Percentiles rank a stretch among this genome's conserved stretches.
phyloP scores from a whole-genome alignment of 2,888 invertebrate genomes.

The Heliconius hortense region DNA sequence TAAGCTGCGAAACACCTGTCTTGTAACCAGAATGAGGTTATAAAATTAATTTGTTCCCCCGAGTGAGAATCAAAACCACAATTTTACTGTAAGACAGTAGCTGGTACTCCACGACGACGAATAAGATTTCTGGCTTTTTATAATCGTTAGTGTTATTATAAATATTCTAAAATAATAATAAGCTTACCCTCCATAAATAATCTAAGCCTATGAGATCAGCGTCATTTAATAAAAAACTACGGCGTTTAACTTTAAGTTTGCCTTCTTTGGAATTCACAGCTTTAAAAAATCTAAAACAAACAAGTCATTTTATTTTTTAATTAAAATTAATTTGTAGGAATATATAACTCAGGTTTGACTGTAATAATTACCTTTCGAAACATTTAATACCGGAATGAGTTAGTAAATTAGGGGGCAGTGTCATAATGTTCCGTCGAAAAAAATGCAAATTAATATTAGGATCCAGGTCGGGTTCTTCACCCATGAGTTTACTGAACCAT shows the following conservation, averaged over 20 bases:
- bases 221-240: constrained; percentile 94
- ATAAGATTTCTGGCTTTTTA: background rate
- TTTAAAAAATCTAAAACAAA: constrained; percentile 88
- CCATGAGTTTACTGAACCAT: constrained; percentile 98
- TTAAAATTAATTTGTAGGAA: background rate
- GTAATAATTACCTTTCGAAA: constrained; percentile 82
- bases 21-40: background rate
- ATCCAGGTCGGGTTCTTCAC: constrained; percentile 97
- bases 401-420: constrained; percentile 93
- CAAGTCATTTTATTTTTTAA: background rate
- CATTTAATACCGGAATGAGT: constrained; percentile 98
- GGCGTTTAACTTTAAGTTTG: constrained; percentile 92
- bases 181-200: constrained; percentile 94
- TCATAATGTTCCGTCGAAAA: constrained; percentile 96
- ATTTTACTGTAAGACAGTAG: background rate
- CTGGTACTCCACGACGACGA: background rate
- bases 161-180: background rate
- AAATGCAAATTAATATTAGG: constrained; percentile 97
- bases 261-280: constrained; percentile 97
- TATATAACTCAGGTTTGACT: background rate
- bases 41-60: background rate
- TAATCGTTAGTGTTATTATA: background rate
- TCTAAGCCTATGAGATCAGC: constrained; percentile 97
- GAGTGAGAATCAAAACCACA: background rate
- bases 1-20: background rate